phyloP scores from a whole-genome alignment of 2,797 vertebrate species.

The Poeciliopsis turneri region DNA sequence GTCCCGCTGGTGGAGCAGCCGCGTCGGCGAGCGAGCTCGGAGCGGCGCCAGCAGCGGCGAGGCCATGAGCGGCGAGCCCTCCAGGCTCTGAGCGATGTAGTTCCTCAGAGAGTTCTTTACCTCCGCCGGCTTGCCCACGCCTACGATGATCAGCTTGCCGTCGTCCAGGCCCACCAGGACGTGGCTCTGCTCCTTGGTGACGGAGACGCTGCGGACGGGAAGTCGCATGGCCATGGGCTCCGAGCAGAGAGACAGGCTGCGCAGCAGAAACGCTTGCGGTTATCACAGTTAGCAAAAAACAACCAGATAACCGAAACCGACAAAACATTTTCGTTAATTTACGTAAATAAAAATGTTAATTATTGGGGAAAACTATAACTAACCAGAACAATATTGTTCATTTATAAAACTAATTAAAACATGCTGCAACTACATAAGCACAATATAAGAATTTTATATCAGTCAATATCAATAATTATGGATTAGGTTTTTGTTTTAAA shows the following conservation, averaged over 20 bases:
- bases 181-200: conserved; percentile 95
- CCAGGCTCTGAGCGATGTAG: conserved; percentile 87
- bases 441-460: too few relatives aligned
- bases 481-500: too few relatives aligned
- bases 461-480: too few relatives aligned
- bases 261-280: not conserved
- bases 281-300: too few relatives aligned
- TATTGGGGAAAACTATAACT: too few relatives aligned
- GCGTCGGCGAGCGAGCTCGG: conserved; percentile 84
- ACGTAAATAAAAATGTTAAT: too few relatives aligned
- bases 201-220: conserved; percentile 90
- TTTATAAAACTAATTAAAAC: too few relatives aligned
- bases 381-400: too few relatives aligned
- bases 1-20: conserved; percentile 85
- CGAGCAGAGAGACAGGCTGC: conserved; percentile 86
- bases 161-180: conserved; percentile 94
- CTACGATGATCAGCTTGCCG: conserved; percentile 96
- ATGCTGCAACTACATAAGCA: too few relatives aligned
- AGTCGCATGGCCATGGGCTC: conserved; percentile 92
- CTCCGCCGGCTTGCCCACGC: conserved; percentile 95
- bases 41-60: conserved; percentile 84
- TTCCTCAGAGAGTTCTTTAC: conserved; percentile 90
- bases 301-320: too few relatives aligned
- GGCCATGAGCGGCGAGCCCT: conserved; percentile 85
- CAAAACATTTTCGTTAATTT: too few relatives aligned